These are phyloP conservation scores for Otus scops DNA, from an alignment of 2,797 vertebrate genomes.

Conservation along the genomic window DNA sequence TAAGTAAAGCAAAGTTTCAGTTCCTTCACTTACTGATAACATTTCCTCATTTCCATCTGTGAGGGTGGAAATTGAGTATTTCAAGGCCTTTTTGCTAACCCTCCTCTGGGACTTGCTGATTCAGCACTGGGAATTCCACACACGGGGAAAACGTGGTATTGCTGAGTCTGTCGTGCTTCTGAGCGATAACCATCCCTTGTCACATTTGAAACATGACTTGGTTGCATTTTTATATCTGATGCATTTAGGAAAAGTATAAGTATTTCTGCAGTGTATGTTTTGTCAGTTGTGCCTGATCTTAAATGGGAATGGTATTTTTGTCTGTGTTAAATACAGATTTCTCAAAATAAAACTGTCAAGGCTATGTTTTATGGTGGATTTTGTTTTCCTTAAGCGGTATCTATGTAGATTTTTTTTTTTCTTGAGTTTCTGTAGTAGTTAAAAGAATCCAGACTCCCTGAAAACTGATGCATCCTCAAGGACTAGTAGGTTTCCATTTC, in stretches of 20 bases:
- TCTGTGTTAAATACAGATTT: conserved; percentile 43
- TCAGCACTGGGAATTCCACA: background rate
- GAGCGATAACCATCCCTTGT: background rate
- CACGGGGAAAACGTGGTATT: background rate
- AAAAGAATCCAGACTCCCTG: conserved; percentile 43
- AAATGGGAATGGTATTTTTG: conserved; percentile 36
- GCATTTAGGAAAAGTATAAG: background rate
- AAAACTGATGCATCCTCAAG: conserved; percentile 65
- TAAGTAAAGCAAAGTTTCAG: background rate
- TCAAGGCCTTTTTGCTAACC: background rate
- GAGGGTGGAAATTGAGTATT: background rate
- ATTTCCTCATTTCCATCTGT: background rate
- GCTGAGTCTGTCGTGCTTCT: background rate
- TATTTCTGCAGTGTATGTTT: background rate
- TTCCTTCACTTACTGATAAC: background rate
- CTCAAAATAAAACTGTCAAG: conserved; percentile 53
- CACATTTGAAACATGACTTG: background rate
- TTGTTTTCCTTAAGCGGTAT: conserved; percentile 16
- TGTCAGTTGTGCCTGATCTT: background rate
- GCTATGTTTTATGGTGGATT: conserved; percentile 3
- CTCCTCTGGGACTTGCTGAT: background rate
- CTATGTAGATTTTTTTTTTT: conserved; percentile 47
- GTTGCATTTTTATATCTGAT: conserved; percentile 4
- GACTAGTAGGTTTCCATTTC: conserved; percentile 59
- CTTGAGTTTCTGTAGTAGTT: conserved; percentile 42